These are phyloP conservation scores for Araneus ventricosus DNA, from an alignment of 1,140 invertebrate species.

Conservation along the genomic window DNA sequence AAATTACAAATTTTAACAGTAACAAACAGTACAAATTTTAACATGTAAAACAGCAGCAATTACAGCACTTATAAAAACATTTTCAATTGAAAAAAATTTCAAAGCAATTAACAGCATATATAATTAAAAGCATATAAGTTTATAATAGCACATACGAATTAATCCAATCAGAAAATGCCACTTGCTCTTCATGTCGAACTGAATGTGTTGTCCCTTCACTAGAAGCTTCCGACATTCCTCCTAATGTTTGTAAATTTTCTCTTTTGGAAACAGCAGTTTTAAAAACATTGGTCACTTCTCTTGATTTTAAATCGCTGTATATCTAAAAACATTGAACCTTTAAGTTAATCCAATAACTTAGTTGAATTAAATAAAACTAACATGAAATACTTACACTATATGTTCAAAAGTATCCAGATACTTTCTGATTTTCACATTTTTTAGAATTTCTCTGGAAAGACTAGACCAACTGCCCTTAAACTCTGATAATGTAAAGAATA, in stretches of 20 bases:
- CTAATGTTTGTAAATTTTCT: constrained; percentile 94
- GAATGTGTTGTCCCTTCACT: constrained; percentile 96
- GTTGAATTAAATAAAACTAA: neutral
- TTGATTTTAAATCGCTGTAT: constrained; percentile 92
- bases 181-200: constrained; percentile 95
- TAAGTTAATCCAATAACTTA: neutral
- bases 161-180: constrained; percentile 99
- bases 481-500: too few species aligned
- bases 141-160: constrained; percentile 84
- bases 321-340: constrained; percentile 83
- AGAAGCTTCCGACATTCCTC: constrained; percentile 96
- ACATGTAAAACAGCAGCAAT: too few species aligned
- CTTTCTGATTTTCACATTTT: too few species aligned
- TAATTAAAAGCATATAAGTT: too few species aligned
- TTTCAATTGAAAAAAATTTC: too few species aligned
- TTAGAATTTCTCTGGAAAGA: too few species aligned
- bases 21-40: too few species aligned
- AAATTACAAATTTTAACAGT: too few species aligned
- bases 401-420: too few species aligned
- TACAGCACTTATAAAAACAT: too few species aligned
- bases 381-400: neutral
- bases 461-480: too few species aligned
- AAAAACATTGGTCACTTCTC: constrained; percentile 93
- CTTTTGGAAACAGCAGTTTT: constrained; percentile 95
- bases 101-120: too few species aligned